phyloP scores from a whole-genome alignment of 2,888 invertebrate genomes.

The Drosophila limbata region DNA sequence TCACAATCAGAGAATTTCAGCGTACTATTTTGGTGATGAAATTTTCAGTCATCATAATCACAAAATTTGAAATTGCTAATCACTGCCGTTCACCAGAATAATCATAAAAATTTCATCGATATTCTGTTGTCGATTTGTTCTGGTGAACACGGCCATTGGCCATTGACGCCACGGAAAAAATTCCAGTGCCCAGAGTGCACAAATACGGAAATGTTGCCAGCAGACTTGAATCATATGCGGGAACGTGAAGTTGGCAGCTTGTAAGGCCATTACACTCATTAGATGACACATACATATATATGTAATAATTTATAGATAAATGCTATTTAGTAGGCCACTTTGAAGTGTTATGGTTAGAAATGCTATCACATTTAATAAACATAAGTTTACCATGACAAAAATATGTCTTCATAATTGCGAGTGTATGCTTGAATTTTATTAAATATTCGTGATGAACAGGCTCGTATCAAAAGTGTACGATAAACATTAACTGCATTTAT shows the following conservation, averaged over 20 bases:
- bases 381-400: too few relatives aligned
- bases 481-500: constrained; percentile 18
- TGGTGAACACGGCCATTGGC: too few relatives aligned
- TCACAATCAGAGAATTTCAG: too few relatives aligned
- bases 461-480: constrained; percentile 24
- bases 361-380: not conserved
- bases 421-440: constrained; percentile 34
- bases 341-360: not conserved
- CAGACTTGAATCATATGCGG: constrained; percentile 96
- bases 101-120: too few relatives aligned
- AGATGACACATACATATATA: constrained; percentile 2
- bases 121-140: too few relatives aligned
- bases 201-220: constrained; percentile 96
- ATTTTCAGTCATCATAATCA: too few relatives aligned
- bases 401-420: not conserved
- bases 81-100: too few relatives aligned
- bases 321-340: constrained; percentile 2
- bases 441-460: constrained; percentile 3
- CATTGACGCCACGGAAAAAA: constrained; percentile 89
- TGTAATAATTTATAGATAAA: constrained; percentile 2
- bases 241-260: constrained; percentile 95
- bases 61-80: too few relatives aligned
- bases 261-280: constrained; percentile 84
- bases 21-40: too few relatives aligned
- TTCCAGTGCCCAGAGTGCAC: constrained; percentile 98